Percentiles rank a stretch among this genome's conserved stretches.
These are phyloP conservation scores for Drosophila quinaria DNA, from an alignment of 2,888 invertebrate genomes.

Conservation along the genomic window DNA sequence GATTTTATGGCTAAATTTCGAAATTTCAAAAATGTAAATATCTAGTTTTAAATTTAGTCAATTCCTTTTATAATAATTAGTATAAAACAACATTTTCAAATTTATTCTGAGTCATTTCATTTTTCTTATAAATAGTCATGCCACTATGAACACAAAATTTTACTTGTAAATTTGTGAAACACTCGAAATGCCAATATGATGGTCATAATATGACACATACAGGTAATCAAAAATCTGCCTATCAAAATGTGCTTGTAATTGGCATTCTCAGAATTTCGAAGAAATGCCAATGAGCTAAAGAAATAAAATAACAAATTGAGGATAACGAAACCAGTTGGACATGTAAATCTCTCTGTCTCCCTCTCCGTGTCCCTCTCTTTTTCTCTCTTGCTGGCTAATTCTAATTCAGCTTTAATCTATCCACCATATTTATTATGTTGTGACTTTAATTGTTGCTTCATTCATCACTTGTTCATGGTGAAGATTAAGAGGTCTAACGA, in stretches of 20 bases:
- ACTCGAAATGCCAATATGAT: neutral
- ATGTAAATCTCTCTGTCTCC: neutral
- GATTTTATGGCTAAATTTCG: too few species aligned
- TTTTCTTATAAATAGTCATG: too few species aligned
- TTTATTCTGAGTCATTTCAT: too few species aligned
- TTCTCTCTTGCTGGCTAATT: neutral
- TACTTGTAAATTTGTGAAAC: neutral
- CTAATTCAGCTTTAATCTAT: constrained; percentile 3
- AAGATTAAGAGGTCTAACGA: neutral
- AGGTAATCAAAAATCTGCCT: neutral
- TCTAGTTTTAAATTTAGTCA: too few species aligned
- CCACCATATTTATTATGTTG: constrained; percentile 6
- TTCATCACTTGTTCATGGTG: constrained; percentile 15
- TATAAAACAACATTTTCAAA: too few species aligned
- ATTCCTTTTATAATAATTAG: too few species aligned
- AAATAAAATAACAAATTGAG: neutral
- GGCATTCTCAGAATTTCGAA: neutral
- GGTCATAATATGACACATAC: neutral
- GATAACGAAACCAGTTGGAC: neutral
- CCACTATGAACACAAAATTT: too few species aligned
- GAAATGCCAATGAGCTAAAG: neutral
- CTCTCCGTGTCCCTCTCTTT: neutral
- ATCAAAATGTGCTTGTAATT: neutral
- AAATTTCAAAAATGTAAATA: too few species aligned
- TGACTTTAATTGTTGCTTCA: constrained; percentile 24